These are phyloP conservation scores for Eidolon dupreanum DNA, from an alignment of 2,797 vertebrate genomes.

Conservation along the genomic window DNA sequence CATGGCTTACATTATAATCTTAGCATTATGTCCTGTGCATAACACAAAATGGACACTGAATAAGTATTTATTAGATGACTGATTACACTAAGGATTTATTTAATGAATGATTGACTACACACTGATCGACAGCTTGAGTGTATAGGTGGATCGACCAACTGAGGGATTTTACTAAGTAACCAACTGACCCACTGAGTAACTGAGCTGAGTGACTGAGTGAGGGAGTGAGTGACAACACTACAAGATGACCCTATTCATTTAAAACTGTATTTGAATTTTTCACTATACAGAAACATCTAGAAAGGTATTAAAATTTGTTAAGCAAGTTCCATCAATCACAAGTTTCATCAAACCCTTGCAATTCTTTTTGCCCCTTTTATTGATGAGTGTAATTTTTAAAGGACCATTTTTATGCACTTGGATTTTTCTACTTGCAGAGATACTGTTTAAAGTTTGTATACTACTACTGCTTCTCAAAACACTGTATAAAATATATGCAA, in stretches of 20 bases:
- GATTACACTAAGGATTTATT: not conserved
- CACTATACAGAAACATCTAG: not conserved
- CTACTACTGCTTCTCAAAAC: not conserved
- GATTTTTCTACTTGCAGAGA: not conserved
- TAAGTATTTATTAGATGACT: not conserved
- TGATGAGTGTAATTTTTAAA: not conserved
- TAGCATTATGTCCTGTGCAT: not conserved
- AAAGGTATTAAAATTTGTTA: conserved; percentile 6
- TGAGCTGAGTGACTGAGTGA: not conserved
- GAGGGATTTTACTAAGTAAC: not conserved
- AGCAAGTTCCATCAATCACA: not conserved
- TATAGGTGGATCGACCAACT: not conserved
- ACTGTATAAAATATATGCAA: not conserved
- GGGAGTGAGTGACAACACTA: not conserved
- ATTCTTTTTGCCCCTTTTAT: not conserved
- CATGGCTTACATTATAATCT: not conserved
- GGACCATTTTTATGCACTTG: not conserved
- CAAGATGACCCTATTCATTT: not conserved
- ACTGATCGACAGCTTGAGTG: not conserved
- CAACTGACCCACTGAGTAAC: not conserved
- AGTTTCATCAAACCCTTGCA: not conserved
- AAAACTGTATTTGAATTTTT: not conserved
- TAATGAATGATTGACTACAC: not conserved
- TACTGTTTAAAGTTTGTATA: not conserved
- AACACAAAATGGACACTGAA: not conserved